Base-by-base conservation (phyloP, 2,888 invertebrate species). In the Hyposoter didymator region DNA sequence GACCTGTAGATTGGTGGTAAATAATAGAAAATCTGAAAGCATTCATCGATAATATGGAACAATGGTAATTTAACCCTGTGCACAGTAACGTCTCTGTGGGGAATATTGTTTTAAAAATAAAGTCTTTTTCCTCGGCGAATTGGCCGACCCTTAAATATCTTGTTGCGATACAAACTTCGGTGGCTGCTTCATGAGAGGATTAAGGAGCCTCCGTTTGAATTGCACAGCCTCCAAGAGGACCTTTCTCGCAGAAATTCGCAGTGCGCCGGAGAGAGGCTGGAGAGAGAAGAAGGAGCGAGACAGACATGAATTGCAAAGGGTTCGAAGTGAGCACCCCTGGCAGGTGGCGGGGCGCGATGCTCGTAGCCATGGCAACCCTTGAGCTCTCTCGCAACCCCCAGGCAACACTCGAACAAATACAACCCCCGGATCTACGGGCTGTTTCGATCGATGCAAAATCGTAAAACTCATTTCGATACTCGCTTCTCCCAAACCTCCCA, bases 301-400 rank as follows among this genome's bases (percentile, higher is more conserved):
- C 39, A 69, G 66, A n/a, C 62, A 75, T 62, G 55, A 78, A 55
- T 81, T 76, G 35, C 55, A 85, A 88, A 88, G 88, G 89, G 89
- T 90, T 89, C 83, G 89, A 19, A 88, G 89, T 91, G 92, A 92
- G 92, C 89, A 91, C 90, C 91, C 82, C 91, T 91, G 91, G 75
- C 86, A 76, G 81, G 84, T 88, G 79, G 89, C 88, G 90, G 90
- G 90, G 88, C 85, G 87, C 89, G 88, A 90, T 89, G 90, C 87
- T 90, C 88, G 92, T 92, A 84, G 91, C 88, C 92, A 92, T 92
- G 88, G 91, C 88, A 90, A 92, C 92, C 84, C 83, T 88, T 79
- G 88, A 89, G 92, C 91, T 89, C 89, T 89, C 83, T 83, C 73
- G 74, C 82, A 82, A 80, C 88, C 89, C 89, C 91, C 88, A 89